Conservation (phyloP, 2,888 invertebrate species). For the Trachelus stipa region DNA sequence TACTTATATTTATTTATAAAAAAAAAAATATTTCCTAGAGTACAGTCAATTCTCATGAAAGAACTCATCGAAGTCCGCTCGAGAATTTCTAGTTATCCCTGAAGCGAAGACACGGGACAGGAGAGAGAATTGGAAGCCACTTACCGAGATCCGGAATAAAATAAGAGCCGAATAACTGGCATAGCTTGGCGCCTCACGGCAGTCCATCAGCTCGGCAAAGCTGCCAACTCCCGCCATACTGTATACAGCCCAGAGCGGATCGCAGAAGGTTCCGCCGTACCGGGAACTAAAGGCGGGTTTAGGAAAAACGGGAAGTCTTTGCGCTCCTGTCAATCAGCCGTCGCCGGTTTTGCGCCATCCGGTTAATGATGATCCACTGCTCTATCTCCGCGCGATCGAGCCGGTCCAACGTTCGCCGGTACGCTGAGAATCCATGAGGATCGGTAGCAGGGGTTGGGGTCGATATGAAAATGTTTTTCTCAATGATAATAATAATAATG, state of each 20-base stretch:
- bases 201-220: slow-evolving; percentile 48
- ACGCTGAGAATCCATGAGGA: neutral
- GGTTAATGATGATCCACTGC: slow-evolving; percentile 64
- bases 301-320: slow-evolving; percentile 62
- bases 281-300: slow-evolving; percentile 55
- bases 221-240: slow-evolving; percentile 15
- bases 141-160: slow-evolving; percentile 33
- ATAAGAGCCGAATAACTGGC: slow-evolving; percentile 55
- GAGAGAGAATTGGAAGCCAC: neutral
- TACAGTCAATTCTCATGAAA: neutral
- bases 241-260: slow-evolving; percentile 24
- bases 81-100: neutral
- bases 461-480: neutral
- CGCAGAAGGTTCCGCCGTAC: slow-evolving; percentile 49
- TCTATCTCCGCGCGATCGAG: slow-evolving; percentile 51
- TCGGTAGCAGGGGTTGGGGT: neutral
- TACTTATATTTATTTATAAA: neutral
- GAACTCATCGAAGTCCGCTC: neutral
- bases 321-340: slow-evolving; percentile 63
- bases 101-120: neutral
- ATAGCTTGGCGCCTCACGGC: slow-evolving; percentile 58
- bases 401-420: neutral
- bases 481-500: neutral
- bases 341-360: slow-evolving; percentile 57
- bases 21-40: neutral